Evolutionary conservation across 1,140 invertebrate species (phyloP).

Genomic region (Diabrotica undecimpunctata): DNA sequence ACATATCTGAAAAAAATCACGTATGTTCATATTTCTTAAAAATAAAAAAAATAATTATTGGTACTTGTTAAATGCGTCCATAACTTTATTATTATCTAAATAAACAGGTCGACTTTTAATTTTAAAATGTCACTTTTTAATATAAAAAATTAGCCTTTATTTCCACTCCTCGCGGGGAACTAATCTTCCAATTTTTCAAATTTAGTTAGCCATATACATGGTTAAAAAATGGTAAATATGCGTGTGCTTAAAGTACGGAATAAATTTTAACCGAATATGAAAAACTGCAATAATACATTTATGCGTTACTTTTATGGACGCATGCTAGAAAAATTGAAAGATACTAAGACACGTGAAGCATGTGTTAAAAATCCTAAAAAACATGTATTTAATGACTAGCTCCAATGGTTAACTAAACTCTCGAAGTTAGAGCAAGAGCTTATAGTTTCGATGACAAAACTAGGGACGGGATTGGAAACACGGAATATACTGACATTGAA

Average conservation of each 20-base stretch:
- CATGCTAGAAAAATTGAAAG: slow-evolving; percentile 18
- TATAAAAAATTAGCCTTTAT: not conserved
- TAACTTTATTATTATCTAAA: too few species aligned
- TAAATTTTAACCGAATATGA: too few species aligned
- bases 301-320: too few species aligned
- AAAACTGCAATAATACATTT: too few species aligned
- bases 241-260: too few species aligned
- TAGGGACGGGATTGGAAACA: slow-evolving; percentile 9
- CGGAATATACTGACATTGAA: slow-evolving; percentile 11
- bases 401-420: slow-evolving; percentile 16
- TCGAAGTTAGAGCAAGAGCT: slow-evolving; percentile 16
- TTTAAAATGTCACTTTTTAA: too few species aligned
- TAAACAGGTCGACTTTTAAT: too few species aligned
- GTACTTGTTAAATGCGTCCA: slow-evolving; percentile 3
- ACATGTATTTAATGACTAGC: slow-evolving; percentile 15
- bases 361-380: slow-evolving; percentile 8
- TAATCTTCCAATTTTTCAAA: too few species aligned
- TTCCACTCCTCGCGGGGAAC: too few species aligned
- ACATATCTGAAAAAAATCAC: slow-evolving; percentile 19
- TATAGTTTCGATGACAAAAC: slow-evolving; percentile 13
- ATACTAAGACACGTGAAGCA: slow-evolving; percentile 12
- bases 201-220: too few species aligned
- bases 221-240: too few species aligned
- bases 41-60: slow-evolving; percentile 9
- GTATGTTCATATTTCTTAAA: slow-evolving; percentile 17